Base-by-base conservation (phyloP, 2,888 invertebrate species). In the Lamellibrachia satsuma region DNA sequence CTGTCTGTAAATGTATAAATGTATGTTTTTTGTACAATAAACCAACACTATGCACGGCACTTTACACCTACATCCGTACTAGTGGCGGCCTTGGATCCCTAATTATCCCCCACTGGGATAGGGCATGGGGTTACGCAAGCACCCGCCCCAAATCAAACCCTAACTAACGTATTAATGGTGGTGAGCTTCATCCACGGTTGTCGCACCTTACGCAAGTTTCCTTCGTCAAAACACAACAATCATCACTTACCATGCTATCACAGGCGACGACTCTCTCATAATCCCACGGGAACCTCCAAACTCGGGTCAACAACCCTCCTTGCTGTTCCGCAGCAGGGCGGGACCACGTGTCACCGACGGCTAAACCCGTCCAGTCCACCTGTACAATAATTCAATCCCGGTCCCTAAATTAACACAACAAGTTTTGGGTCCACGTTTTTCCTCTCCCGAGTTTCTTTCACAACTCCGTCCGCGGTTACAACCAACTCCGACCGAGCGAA, bases 171-270 rank as follows among this genome's bases (percentile, higher is more conserved):
- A 3, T 22, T n/a, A 75, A 22, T 75, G 22, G 75, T n/a, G 4
- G 6, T 75, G 3, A 22, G 15, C 75, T 4, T 75, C 75, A 22
- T 15, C 75, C 22, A 75, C n/a, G 15, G 75, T 75, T 75, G 22
- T n/a, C 22, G 6, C 75, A 75, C 15, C 22, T n/a, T 15, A 75
- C 75, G 22, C 15, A 75, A 75, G 22, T 4, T 15, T 22, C 22
- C 75, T 75, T 15, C 15, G 22, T 22, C n/a, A 22, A 75, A 22
- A 75, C 15, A 75, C 75, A 22, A 6, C 15, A 15, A n/a, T 75
- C 22, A n/a, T 75, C 75, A 75, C 75, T 75, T 75, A 75, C 75
- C 75, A 75, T 75, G 75, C 75, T 75, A 75, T 75, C 75, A 75
- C 22, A 22, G 75, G 1, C 75, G 75, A 22, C 75, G 75, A 6